Conservation (phyloP, 2,113 vertebrate genomes). For the Hystrix brachyura region DNA sequence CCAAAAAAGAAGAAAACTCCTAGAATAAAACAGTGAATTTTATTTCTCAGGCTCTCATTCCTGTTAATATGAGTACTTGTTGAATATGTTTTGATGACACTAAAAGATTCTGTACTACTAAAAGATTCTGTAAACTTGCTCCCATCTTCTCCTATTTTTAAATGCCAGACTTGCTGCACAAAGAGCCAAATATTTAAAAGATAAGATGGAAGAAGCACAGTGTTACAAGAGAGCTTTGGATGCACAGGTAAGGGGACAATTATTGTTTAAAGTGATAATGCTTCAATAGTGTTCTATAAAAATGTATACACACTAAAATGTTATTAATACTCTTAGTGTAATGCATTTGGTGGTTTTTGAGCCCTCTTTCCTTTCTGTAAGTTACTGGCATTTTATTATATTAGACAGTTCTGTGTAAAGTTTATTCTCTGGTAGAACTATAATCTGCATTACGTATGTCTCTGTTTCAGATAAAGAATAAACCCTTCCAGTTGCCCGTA, state of each 20-base stretch:
- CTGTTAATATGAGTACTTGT: background rate
- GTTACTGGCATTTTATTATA: background rate
- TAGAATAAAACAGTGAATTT: background rate
- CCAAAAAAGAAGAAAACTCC: background rate
- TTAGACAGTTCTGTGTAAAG: background rate
- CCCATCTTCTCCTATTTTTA: slow-evolving; percentile 38
- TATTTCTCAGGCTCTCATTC: background rate
- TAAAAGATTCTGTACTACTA: background rate
- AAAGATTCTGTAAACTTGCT: background rate
- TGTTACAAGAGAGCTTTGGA: slow-evolving; percentile 90
- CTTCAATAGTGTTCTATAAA: background rate
- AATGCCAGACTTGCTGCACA: slow-evolving; percentile 87
- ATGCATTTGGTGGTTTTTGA: background rate
- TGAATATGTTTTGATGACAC: background rate
- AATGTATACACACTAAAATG: background rate
- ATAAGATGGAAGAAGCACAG: slow-evolving; percentile 86
- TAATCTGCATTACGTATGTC: background rate
- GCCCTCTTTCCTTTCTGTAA: background rate
- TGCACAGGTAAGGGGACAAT: slow-evolving; percentile 86
- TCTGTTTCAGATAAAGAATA: slow-evolving; percentile 85
- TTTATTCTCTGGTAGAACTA: background rate
- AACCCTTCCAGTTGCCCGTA: slow-evolving; percentile 74
- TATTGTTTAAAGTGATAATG: background rate
- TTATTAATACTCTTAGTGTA: background rate
- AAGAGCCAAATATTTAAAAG: slow-evolving; percentile 86